Evolutionary conservation across 1,140 invertebrate species (phyloP).

Genomic region (Melitaea cinxia): DNA sequence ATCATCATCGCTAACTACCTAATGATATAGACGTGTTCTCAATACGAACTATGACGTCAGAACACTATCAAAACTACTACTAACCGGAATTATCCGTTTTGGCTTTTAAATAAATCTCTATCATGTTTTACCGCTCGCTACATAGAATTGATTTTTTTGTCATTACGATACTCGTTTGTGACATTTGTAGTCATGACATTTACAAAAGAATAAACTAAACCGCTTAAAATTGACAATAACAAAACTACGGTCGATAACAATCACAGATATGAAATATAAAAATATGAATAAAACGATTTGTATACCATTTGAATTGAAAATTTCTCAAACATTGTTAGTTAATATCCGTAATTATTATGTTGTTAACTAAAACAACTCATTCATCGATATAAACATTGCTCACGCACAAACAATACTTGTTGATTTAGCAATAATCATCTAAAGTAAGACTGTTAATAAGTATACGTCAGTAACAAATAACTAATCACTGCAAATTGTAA

Average conservation of each 20-base stretch:
- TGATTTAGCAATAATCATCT: not conserved
- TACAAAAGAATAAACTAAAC: too few species aligned
- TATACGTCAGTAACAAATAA: not conserved
- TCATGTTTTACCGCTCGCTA: not conserved
- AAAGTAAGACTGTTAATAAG: not conserved
- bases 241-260: too few species aligned
- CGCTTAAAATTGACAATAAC: too few species aligned
- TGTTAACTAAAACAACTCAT: not conserved
- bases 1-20: slow-evolving; percentile 49
- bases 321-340: not conserved
- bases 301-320: too few species aligned
- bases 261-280: too few species aligned
- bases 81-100: not conserved
- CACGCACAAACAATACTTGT: not conserved
- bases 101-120: not conserved
- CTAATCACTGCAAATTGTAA: not conserved
- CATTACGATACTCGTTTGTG: too few species aligned
- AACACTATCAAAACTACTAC: not conserved
- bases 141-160: too few species aligned
- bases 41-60: slow-evolving; percentile 31
- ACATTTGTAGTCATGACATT: too few species aligned
- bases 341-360: not conserved
- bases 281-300: too few species aligned
- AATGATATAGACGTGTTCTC: slow-evolving; percentile 39
- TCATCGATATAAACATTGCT: not conserved